Conservation (phyloP, 2,888 invertebrate species). For the Meiosimyza platycephala region DNA sequence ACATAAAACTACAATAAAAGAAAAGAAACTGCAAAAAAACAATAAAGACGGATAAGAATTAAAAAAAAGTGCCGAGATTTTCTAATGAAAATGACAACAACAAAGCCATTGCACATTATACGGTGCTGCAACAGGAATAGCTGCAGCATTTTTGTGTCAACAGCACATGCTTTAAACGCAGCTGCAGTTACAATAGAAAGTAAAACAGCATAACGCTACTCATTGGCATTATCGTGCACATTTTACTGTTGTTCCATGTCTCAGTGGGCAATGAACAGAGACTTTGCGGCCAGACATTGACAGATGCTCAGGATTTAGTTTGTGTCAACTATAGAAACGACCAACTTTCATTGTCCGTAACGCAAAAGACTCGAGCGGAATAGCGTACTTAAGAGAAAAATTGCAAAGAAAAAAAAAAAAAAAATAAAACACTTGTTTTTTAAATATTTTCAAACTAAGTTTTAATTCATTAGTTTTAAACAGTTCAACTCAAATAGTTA, state of each 20-base stretch:
- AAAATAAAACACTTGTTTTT: no score
- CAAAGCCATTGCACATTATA: no score
- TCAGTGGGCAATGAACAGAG: conserved; percentile 47
- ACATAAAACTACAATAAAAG: neutral
- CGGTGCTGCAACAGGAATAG: no score
- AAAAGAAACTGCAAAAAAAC: neutral
- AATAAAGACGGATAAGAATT: neutral
- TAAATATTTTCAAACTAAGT: no score
- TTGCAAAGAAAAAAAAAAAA: no score
- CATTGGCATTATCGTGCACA: neutral
- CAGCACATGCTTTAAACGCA: neutral
- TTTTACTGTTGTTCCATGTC: conserved; percentile 6
- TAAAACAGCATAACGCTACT: neutral
- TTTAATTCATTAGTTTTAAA: no score
- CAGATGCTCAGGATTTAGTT: conserved; percentile 49
- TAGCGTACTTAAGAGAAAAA: neutral
- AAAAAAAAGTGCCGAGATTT: neutral
- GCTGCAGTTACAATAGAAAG: neutral
- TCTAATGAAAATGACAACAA: neutral
- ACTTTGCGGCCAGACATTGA: conserved; percentile 51
- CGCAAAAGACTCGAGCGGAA: neutral
- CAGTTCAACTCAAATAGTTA: no score
- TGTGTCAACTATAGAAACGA: conserved; percentile 53
- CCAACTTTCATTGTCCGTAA: conserved; percentile 24
- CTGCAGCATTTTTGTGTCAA: no score